Evolutionary conservation across 2,113 vertebrate species (phyloP), one percentile per base, ranked within the genome.

Genomic region (Phoenicopterus ruber): DNA sequence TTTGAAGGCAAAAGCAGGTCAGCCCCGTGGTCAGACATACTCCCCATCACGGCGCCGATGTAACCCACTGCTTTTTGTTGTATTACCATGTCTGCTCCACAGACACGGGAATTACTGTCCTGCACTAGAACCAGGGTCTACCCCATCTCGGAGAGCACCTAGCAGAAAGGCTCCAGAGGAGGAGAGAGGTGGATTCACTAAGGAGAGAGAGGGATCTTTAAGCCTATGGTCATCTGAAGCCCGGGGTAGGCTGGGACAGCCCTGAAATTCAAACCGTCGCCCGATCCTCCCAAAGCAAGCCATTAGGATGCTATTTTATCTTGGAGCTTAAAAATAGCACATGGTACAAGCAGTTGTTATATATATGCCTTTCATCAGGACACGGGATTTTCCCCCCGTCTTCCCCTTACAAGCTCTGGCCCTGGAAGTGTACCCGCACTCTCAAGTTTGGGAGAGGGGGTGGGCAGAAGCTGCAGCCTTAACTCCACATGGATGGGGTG

Each of bases 231-330:
- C 50, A 61, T 61, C 28, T 78, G 66, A 79, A 83, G 72, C 52
- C 31, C 36, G 42, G 66, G 49, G 57, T 70, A 76, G 57, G 44
- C 78, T 69, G 52, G 74, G 49, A 58, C 94, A 88, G 66, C 62
- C 71, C 85, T 95, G 96, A 96, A 93, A 96, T 82, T 24, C 84
- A 96, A 95, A 63, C 87, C 3, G 0, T 26, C 0, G 2, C 66
- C 83, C 1, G 0, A 40, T 49, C 50, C 65, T 95, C 83, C 86
- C 66, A 79, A 54, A 85, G 93, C 18, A 77, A 95, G 88, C 84
- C 78, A 46, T 82, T 58, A 61, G 87, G 94, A 57, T 82, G 89
- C 84, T 94, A 94, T 93, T 97, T 91, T 95, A 93, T 96, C 95
- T 91, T 0, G 3, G 47, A 42, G 72, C 40, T 93, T 95, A 97